Base-by-base conservation (phyloP, 2,797 vertebrate genomes). In the Phoebastria nigripes region DNA sequence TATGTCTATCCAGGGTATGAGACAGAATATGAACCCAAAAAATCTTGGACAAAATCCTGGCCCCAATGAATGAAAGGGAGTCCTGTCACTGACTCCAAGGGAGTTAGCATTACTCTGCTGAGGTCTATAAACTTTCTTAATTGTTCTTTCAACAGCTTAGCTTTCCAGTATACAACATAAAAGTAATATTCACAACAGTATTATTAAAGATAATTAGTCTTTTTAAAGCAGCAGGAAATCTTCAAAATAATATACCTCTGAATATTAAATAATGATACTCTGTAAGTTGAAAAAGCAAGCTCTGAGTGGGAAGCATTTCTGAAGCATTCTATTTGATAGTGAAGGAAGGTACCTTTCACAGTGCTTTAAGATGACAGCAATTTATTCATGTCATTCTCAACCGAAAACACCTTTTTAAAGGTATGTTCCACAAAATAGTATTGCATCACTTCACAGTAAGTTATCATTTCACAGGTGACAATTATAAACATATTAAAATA, bases 21-120 rank as follows among this genome's bases (percentile, higher is more conserved):
- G 69, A 96, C 33, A 96, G 55, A 80, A 35, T 59, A 95, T 82
- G 72, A 87, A 62, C 54, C 51, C 37, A 28, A 74, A 83, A 95
- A 81, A 69, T 35, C 11, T 9, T 59, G 61, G 37, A 55, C 44
- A 72, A 87, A 78, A 87, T 84, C 37, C 70, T 62, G 51, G 37
- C 19, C 10, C 31, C 49, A 37, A 2, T 51, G 21, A 89, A 78
- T 33, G 14, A 88, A 80, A 74, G 17, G 22, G 20, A 41, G 19
- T 51, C 49, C 55, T 86, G 42, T 25, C 65, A 89, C 42, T 11
- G n/a, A 66, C 44, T 88, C 14, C 35, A 76, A 42, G 29, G 51
- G 47, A 49, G 51, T 54, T 19, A 56, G 29, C 44, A 62, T 73
- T 85, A 76, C 26, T 52, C 56, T 86, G 46, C 47, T 88, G 44